Conservation (phyloP, 2,113 vertebrate genomes). For the Aix galericulata region DNA sequence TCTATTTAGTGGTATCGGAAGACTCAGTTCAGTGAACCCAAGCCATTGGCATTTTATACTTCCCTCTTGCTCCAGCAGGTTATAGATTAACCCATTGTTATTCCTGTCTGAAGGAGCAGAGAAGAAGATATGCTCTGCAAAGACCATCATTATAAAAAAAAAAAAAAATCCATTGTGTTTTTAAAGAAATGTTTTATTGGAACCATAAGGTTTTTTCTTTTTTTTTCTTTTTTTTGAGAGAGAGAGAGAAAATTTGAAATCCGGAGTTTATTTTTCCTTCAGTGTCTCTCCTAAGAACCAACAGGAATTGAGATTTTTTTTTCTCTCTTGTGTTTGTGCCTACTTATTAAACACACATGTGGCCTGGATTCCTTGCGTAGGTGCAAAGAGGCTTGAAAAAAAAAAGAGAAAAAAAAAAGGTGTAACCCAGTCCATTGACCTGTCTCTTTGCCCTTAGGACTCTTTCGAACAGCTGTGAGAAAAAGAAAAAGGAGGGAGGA, state of each 20-base stretch:
- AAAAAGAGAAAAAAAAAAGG: conserved; percentile 52
- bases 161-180: conserved; percentile 23
- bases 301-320: conserved; percentile 75
- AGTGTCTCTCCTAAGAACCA: conserved; percentile 73
- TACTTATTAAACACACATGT: conserved; percentile 80
- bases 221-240: neutral
- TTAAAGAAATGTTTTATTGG: conserved; percentile 77
- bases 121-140: conserved; percentile 45
- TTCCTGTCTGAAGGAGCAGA: conserved; percentile 57
- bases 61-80: conserved; percentile 66
- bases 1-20: conserved; percentile 37
- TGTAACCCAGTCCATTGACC: conserved; percentile 77
- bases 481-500: conserved; percentile 42
- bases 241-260: conserved; percentile 74
- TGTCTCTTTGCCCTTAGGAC: conserved; percentile 80
- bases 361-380: conserved; percentile 67
- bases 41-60: conserved; percentile 44
- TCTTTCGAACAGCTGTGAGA: conserved; percentile 82
- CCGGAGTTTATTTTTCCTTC: conserved; percentile 81
- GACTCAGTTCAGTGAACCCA: conserved; percentile 45
- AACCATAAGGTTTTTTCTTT: conserved; percentile 74
- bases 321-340: conserved; percentile 64
- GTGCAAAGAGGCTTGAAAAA: conserved; percentile 68
- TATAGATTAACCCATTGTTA: conserved; percentile 64
- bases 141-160: conserved; percentile 29